phyloP scores from a whole-genome alignment of 2,888 invertebrate genomes.

The Dioctria linearis region DNA sequence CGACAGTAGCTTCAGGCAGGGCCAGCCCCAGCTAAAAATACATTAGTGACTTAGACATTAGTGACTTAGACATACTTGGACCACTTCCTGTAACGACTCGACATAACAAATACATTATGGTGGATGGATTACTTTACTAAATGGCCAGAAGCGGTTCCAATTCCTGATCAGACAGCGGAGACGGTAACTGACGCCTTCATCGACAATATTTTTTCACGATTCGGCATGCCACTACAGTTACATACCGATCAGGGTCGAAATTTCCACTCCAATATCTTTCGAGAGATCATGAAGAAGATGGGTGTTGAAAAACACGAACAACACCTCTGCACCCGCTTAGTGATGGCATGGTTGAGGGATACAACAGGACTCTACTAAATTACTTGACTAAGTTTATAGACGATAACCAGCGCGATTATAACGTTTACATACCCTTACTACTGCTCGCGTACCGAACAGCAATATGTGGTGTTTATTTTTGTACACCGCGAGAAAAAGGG shows the following conservation, averaged over 20 bases:
- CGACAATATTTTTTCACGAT: conserved; percentile 15
- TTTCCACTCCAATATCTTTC: not conserved
- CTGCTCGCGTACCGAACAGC: conserved; percentile 33
- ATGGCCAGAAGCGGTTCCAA: conserved; percentile 46
- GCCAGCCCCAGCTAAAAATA: too few species aligned
- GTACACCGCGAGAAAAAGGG: too few species aligned
- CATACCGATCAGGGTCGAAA: conserved; percentile 52
- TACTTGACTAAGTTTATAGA: conserved; percentile 52
- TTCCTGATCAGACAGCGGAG: too few species aligned
- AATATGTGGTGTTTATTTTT: too few species aligned
- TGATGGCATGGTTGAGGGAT: conserved; percentile 62
- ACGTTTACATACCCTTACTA: conserved; percentile 44
- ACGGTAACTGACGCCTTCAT: conserved; percentile 37
- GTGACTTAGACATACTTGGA: too few species aligned
- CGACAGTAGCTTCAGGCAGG: too few species aligned
- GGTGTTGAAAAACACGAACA: conserved; percentile 58
- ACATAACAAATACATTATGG: conserved; percentile 35
- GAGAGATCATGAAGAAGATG: not conserved
- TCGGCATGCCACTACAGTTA: conserved; percentile 36
- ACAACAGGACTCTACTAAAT: conserved; percentile 60
- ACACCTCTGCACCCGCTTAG: conserved; percentile 62
- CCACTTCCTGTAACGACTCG: conserved; percentile 6
- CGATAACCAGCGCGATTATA: conserved; percentile 46
- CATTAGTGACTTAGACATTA: too few species aligned
- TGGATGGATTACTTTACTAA: conserved; percentile 53